Evolutionary conservation across 2,797 vertebrate species (phyloP), one percentile per base, ranked within the genome.

Genomic region (Takifugu rubripes): DNA sequence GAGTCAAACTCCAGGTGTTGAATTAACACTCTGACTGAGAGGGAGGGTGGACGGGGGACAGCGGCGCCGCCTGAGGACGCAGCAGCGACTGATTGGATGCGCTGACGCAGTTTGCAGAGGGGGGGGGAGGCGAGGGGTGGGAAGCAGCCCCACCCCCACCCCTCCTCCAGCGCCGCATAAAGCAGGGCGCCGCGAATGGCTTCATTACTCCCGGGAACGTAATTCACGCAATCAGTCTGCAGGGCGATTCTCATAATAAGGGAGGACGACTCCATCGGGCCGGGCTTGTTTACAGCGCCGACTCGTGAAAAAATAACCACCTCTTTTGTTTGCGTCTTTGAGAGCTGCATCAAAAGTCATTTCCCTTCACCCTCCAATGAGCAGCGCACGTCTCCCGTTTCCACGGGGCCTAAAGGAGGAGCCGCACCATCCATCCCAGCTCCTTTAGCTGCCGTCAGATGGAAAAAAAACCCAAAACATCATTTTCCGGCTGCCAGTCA

Each of bases 401-500:
- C 49, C 52, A 60, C 43, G 47, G 60, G 51, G 44, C 36, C 12
- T 12, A 5, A 40, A 40, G 36, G 36, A 40, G 36, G 36, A 40
- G 36, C 36, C 12, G 36, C 36, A 5, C 12, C 36, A 40, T 40
- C 36, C 36, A 40, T 40, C 36, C 72, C 74, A 51, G 66, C 74
- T 77, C 72, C 70, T 67, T 52, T 46, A 59, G 46, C 63, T 33
- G 73, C 61, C 54, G 56, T 70, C 54, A 21, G 7, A 46, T 3
- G 5, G 9, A 43, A 43, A 43, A 17, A 45, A 17, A 52, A 74
- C 78, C 79, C 63, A 76, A 14, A 71, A 73, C 64, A 70, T 65
- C 69, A 58, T 81, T 83, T 84, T 79, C 66, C 65, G 55, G 62
- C 84, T 78, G 75, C 74, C 77, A 78, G 72, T 84, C 78, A 79